These are phyloP conservation scores for Thelaira solivaga DNA, from an alignment of 2,888 invertebrate species.

Conservation along the genomic window DNA sequence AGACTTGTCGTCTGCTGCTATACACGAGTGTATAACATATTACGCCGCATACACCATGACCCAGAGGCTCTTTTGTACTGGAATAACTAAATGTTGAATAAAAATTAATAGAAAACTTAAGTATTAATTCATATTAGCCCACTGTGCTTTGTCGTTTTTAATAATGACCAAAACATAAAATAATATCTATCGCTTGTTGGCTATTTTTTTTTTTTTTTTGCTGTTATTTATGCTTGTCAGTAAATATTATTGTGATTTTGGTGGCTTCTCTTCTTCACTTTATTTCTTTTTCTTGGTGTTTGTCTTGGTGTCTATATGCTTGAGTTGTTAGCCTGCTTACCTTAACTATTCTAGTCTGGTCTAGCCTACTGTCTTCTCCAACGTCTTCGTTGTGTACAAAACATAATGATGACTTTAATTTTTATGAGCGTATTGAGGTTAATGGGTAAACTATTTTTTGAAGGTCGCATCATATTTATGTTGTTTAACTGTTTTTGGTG, in stretches of 20 bases:
- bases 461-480: slow-evolving; percentile 53
- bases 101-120: too few relatives aligned
- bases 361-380: background rate
- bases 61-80: too few relatives aligned
- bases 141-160: slow-evolving; percentile 5
- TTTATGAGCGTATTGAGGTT: slow-evolving; percentile 55
- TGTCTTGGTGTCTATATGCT: slow-evolving; percentile 18
- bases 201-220: background rate
- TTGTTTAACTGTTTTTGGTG: background rate
- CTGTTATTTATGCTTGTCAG: too few relatives aligned
- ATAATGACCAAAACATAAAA: slow-evolving; percentile 16
- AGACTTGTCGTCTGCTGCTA: too few relatives aligned
- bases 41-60: too few relatives aligned
- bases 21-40: too few relatives aligned
- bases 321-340: slow-evolving; percentile 15
- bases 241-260: background rate
- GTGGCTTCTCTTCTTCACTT: slow-evolving; percentile 5
- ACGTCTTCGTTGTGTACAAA: background rate
- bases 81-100: too few relatives aligned
- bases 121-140: too few relatives aligned
- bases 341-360: background rate
- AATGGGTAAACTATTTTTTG: slow-evolving; percentile 61
- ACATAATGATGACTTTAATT: background rate
- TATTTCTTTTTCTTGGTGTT: background rate
- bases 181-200: background rate